These are phyloP conservation scores for Gymnoscelis rufifasciata DNA, from an alignment of 2,888 invertebrate genomes.

Conservation along the genomic window DNA sequence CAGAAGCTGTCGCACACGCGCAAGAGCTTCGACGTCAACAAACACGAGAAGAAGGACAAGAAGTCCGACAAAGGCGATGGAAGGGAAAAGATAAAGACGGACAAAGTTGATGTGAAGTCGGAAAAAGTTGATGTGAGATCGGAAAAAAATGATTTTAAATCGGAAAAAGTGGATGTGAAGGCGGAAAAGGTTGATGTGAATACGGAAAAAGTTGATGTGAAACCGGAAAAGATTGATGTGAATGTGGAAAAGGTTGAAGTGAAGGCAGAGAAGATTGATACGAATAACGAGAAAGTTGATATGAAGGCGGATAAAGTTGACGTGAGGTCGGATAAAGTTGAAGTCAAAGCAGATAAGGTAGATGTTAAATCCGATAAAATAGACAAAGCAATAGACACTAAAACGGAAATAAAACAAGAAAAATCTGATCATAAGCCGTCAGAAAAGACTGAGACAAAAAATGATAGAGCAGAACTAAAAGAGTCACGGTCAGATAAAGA, in stretches of 20 bases:
- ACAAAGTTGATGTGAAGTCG: constrained; percentile 25
- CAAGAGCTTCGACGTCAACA: constrained; percentile 51
- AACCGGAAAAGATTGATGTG: constrained; percentile 29
- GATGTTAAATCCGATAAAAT: constrained; percentile 1
- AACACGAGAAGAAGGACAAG: constrained; percentile 52
- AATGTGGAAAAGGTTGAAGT: constrained; percentile 32
- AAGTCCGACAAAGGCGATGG: constrained; percentile 25
- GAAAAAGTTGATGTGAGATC: constrained; percentile 32
- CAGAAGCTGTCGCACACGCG: constrained; percentile 52
- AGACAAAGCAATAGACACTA: constrained; percentile 2
- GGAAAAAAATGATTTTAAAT: constrained; percentile 33
- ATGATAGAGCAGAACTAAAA: constrained; percentile 33
- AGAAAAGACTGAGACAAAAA: constrained; percentile 23
- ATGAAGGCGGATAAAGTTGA: constrained; percentile 30
- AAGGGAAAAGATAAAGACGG: constrained; percentile 28
- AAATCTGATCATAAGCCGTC: constrained; percentile 18
- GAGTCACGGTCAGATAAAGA: constrained; percentile 30
- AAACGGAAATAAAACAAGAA: constrained; percentile 14
- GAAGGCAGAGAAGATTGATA: constrained; percentile 29
- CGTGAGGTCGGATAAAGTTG: constrained; percentile 23
- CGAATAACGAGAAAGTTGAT: constrained; percentile 34
- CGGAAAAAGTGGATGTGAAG: constrained; percentile 19
- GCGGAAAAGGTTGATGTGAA: constrained; percentile 25
- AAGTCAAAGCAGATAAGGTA: constrained; percentile 12
- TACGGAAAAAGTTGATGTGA: constrained; percentile 26